Conservation (phyloP, 2,113 vertebrate genomes). For the Seriola aureovittata region DNA sequence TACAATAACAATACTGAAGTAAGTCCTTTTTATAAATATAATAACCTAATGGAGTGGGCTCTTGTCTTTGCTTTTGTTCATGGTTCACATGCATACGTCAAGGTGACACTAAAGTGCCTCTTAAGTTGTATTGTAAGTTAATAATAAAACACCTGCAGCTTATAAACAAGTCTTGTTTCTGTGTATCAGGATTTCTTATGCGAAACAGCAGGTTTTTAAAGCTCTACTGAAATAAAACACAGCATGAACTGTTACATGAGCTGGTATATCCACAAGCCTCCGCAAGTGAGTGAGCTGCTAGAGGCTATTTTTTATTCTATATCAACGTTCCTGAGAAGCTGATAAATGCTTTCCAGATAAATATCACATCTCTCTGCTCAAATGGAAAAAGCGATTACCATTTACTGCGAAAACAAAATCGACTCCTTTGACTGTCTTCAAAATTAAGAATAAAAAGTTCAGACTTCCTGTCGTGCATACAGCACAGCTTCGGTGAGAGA, state of each 20-base stretch:
- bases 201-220: background rate
- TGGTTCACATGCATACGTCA: background rate
- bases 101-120: background rate
- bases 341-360: constrained; percentile 21
- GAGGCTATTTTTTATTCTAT: constrained; percentile 16
- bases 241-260: background rate
- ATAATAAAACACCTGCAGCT: constrained; percentile 6
- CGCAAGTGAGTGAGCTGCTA: background rate
- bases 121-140: background rate
- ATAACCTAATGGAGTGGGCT: background rate
- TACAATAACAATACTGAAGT: background rate
- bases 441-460: constrained; percentile 14
- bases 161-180: background rate
- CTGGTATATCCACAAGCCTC: background rate
- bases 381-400: background rate
- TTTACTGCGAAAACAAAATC: background rate
- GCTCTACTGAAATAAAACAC: background rate
- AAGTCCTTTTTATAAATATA: constrained; percentile 11
- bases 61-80: background rate
- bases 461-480: background rate
- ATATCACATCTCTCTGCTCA: constrained; percentile 15
- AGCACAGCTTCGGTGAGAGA: constrained; percentile 26
- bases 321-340: constrained; percentile 5
- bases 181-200: background rate
- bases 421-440: background rate